Evolutionary conservation across 2,113 vertebrate genomes (phyloP).

Genomic region (Dasypus novemcinctus): DNA sequence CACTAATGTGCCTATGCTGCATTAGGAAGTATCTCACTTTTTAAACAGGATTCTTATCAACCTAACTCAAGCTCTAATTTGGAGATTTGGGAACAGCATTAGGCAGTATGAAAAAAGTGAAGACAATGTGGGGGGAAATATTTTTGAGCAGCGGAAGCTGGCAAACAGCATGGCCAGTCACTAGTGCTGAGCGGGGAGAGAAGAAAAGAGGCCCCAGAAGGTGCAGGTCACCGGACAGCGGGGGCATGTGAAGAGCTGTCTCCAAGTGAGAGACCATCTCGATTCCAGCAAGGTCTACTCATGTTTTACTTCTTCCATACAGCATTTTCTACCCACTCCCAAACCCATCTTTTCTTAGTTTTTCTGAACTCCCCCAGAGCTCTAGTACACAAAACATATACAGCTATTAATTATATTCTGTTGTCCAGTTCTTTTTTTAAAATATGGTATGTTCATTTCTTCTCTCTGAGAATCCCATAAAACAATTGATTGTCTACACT

Average conservation of each 20-base stretch:
- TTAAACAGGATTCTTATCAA: background rate
- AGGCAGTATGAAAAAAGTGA: background rate
- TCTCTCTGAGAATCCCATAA: slow-evolving; percentile 31
- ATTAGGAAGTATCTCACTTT: background rate
- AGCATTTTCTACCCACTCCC: background rate
- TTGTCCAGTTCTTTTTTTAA: background rate
- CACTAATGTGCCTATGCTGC: background rate
- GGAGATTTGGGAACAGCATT: background rate
- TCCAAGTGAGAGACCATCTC: background rate
- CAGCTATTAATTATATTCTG: background rate
- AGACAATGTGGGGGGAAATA: background rate
- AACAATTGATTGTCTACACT: background rate
- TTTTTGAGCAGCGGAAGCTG: background rate
- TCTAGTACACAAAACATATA: background rate
- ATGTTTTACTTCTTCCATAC: background rate
- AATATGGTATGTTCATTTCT: background rate
- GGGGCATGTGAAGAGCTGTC: background rate
- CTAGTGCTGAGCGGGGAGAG: background rate
- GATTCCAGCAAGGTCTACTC: background rate
- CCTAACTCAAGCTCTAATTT: background rate
- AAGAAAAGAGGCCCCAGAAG: background rate
- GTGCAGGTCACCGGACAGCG: background rate
- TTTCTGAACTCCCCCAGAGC: background rate
- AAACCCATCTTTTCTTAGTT: background rate
- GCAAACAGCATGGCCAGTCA: background rate